These are phyloP conservation scores for Ceyx margarethae DNA, from an alignment of 2,113 vertebrate genomes.

Conservation along the genomic window DNA sequence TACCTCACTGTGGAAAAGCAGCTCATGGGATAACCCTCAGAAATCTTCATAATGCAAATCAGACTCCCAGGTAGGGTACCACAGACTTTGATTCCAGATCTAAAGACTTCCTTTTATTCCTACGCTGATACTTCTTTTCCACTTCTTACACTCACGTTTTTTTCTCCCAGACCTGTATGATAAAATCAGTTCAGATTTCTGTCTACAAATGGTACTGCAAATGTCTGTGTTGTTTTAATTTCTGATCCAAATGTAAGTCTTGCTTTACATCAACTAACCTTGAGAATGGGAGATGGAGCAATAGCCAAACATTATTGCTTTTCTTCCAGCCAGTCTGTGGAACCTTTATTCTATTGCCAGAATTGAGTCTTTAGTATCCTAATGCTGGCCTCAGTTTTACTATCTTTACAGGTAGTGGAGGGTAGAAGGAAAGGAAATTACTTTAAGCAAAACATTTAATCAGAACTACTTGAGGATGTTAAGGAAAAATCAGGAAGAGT, in stretches of 20 bases:
- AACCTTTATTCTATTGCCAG: neutral
- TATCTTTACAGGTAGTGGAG: neutral
- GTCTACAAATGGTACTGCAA: neutral
- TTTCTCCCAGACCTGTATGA: neutral
- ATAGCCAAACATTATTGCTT: neutral
- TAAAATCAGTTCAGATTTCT: neutral
- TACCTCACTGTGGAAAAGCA: neutral
- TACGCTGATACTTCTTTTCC: neutral
- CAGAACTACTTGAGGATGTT: neutral
- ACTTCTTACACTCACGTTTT: neutral
- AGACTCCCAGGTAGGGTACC: neutral
- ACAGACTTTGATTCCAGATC: neutral
- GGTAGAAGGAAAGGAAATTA: neutral
- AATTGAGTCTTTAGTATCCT: neutral
- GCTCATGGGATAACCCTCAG: neutral
- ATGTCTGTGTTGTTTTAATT: neutral
- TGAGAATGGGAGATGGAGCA: neutral
- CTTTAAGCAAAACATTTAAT: neutral
- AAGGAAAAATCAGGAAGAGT: neutral
- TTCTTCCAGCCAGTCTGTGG: neutral
- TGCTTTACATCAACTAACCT: neutral
- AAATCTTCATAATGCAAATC: neutral
- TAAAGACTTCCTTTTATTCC: neutral
- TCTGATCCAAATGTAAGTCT: neutral
- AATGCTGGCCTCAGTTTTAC: neutral